Conservation (phyloP, 37 sponge, comb jelly and placozoan species). For the Mnemiopsis leidyi region DNA sequence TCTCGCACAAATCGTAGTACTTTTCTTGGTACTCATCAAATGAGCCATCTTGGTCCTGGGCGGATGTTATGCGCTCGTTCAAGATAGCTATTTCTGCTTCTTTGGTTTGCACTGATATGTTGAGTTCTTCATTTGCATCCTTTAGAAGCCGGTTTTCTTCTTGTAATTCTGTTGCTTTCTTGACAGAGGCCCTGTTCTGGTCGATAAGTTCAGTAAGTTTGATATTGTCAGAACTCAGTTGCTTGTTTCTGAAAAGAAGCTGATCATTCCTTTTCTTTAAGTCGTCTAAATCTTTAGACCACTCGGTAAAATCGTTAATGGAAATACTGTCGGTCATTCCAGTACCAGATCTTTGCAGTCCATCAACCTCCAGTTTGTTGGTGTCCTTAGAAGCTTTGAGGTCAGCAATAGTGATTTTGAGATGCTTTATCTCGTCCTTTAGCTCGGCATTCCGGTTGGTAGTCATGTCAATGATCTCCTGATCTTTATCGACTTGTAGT, state of each 20-base stretch:
- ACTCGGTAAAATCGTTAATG: constrained; percentile 36
- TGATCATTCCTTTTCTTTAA: constrained; percentile 34
- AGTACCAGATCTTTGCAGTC: background rate
- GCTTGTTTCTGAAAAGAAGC: constrained; percentile 35
- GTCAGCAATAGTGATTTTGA: background rate
- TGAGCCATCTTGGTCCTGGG: constrained; percentile 1
- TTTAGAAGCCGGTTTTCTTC: background rate
- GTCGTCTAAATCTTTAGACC: constrained; percentile 47
- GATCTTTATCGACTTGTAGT: constrained; percentile 31
- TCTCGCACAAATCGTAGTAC: constrained; percentile 34
- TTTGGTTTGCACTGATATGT: background rate
- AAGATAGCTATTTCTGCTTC: constrained; percentile 14
- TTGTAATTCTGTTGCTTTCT: background rate
- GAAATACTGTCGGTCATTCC: background rate
- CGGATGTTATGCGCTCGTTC: background rate
- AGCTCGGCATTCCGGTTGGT: constrained; percentile 3
- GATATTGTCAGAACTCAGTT: constrained; percentile 32
- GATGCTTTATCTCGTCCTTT: constrained; percentile 12
- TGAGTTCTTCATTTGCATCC: constrained; percentile 6
- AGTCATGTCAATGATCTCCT: constrained; percentile 25
- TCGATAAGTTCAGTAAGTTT: background rate
- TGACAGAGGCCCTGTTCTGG: background rate
- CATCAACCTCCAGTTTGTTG: constrained; percentile 17
- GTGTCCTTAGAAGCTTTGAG: background rate
- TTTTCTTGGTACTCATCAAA: constrained; percentile 21